Base-by-base conservation (phyloP, 2,797 vertebrate genomes). In the Sebastes nivosus region DNA sequence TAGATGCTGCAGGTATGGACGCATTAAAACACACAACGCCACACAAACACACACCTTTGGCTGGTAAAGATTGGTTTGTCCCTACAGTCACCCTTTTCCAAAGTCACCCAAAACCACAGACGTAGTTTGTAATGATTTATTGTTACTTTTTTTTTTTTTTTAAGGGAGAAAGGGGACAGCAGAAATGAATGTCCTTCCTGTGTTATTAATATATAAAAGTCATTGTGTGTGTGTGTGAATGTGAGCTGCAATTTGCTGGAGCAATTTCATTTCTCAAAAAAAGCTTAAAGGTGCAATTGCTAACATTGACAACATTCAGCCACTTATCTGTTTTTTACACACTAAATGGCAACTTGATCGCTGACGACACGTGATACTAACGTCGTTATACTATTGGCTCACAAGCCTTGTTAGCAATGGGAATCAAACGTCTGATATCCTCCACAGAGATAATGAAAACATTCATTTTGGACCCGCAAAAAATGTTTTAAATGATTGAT, bases 101-200 rank as follows among this genome's bases (percentile, higher is more conserved):
- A 90, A 89, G 88, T 91, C 89, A 86, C 77, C 81, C 68, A 68
- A 46, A 87, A 79, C 76, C 34, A 9, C 84, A 87, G 79, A 85
- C 24, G 34, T 77, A 64, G 42, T 87, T 87, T 66, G 64, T 73
- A 50, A 67, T 84, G 91, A 92, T 90, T 89, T 83, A 89, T 83
- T 59, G 72, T 77, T 63, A 22, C 1, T 27, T 25, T 3, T 34
- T 60, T 63, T 75, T 75, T 79, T 76, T 2, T 75, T 81, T 72
- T 1, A 58, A 18, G 20, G 42, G 22, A 71, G 70, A 55, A 63
- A 34, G 46, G 52, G 71, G 74, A 85, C 82, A 60, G 79, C 69
- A 27, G 61, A 77, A 78, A 90, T 67, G 36, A 77, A 76, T 68
- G 78, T 77, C 77, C 75, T 81, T 67, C 70, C 34, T 72, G 34